Conservation (phyloP, 2,113 vertebrate genomes). For the Herpailurus yagouaroundi region DNA sequence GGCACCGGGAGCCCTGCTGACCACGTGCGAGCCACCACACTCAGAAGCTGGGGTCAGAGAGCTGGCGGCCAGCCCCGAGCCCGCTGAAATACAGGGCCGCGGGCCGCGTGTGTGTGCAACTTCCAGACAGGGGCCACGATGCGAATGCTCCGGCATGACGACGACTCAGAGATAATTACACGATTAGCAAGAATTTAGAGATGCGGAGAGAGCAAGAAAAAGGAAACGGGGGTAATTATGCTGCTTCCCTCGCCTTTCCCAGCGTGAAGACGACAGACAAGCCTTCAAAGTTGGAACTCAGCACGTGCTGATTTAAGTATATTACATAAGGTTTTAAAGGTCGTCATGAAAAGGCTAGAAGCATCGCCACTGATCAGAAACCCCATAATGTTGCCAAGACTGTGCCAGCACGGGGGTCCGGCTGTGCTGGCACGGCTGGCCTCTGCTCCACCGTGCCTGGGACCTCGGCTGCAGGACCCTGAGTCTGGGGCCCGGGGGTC, state of each 20-base stretch:
- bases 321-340: neutral
- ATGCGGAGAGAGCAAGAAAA: neutral
- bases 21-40: fast-evolving
- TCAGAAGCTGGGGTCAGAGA: fast-evolving
- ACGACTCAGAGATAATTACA: neutral
- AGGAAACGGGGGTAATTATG: neutral
- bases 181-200: neutral
- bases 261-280: neutral
- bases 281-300: neutral
- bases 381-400: neutral
- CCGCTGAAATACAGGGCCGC: neutral
- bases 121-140: too few species aligned
- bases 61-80: neutral
- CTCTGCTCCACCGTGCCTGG: neutral
- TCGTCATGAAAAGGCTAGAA: neutral
- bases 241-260: neutral
- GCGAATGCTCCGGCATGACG: neutral
- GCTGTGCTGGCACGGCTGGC: neutral
- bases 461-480: neutral
- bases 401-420: neutral
- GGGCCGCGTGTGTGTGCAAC: neutral
- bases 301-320: neutral
- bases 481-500: too few species aligned
- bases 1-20: neutral
- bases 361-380: neutral